Conservation (phyloP, 2,113 vertebrate species). For the Zapornia atra region DNA sequence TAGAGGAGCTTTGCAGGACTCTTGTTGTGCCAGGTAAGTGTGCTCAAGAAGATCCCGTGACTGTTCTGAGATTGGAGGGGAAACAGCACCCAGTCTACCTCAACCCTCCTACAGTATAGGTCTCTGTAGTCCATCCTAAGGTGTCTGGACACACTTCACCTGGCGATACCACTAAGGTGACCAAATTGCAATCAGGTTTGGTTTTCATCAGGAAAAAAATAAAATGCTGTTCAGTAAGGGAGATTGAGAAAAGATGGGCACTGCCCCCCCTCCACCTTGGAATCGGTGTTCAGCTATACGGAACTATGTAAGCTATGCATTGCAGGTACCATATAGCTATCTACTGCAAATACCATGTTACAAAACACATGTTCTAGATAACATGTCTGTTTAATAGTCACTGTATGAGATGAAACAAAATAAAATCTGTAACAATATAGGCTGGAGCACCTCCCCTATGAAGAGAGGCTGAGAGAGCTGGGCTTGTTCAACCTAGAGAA, state of each 20-base stretch:
- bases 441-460: too few species aligned
- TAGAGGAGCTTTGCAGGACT: not conserved
- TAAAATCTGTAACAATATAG: not conserved
- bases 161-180: not conserved
- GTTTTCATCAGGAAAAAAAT: not conserved
- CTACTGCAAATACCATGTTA: not conserved
- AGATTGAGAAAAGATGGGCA: too few species aligned
- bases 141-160: not conserved
- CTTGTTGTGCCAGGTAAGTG: rapidly evolving
- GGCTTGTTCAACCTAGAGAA: too few species aligned
- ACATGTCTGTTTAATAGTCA: not conserved
- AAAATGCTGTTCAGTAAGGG: not conserved
- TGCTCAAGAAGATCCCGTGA: too few species aligned
- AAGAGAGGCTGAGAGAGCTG: too few species aligned
- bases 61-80: too few species aligned
- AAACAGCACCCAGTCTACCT: rapidly evolving
- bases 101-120: not conserved
- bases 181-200: not conserved
- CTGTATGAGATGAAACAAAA: not conserved
- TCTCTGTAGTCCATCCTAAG: too few species aligned
- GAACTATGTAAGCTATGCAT: not conserved
- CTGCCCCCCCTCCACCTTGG: too few species aligned
- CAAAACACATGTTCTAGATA: not conserved
- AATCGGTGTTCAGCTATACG: too few species aligned
- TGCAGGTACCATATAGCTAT: not conserved